phyloP scores from a whole-genome alignment of 2,113 vertebrate species.

The Marmota monax region DNA sequence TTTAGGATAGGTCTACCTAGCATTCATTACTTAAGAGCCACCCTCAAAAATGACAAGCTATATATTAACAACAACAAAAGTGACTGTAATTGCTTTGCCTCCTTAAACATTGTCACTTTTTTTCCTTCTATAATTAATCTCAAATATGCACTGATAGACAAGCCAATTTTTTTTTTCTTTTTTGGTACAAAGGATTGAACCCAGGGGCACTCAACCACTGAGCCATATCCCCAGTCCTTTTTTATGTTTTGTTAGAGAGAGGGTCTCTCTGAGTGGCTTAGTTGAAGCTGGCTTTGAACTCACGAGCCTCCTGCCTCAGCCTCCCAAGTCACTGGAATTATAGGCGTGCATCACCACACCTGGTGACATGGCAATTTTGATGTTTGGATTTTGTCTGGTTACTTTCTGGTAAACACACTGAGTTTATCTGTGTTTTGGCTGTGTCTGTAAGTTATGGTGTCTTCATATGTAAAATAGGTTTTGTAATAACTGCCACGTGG shows the following conservation, averaged over 20 bases:
- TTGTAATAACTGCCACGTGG: neutral
- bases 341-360: no score
- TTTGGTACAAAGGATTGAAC: no score
- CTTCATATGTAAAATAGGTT: neutral
- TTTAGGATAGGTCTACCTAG: neutral
- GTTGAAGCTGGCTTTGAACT: no score
- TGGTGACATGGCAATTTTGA: no score
- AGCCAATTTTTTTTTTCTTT: neutral
- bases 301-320: no score
- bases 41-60: conserved; percentile 4
- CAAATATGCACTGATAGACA: conserved; percentile 21
- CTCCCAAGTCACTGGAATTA: no score
- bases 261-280: no score
- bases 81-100: neutral
- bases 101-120: neutral
- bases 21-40: neutral
- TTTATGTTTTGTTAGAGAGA: no score
- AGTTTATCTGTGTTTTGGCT: neutral
- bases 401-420: neutral
- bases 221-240: no score
- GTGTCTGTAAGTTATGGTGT: neutral
- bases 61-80: neutral
- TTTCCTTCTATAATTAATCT: neutral
- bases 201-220: no score
- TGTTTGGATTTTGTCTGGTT: no score